These are phyloP conservation scores for Cyrtodaria siliqua DNA, from an alignment of 2,888 invertebrate species.

Conservation along the genomic window DNA sequence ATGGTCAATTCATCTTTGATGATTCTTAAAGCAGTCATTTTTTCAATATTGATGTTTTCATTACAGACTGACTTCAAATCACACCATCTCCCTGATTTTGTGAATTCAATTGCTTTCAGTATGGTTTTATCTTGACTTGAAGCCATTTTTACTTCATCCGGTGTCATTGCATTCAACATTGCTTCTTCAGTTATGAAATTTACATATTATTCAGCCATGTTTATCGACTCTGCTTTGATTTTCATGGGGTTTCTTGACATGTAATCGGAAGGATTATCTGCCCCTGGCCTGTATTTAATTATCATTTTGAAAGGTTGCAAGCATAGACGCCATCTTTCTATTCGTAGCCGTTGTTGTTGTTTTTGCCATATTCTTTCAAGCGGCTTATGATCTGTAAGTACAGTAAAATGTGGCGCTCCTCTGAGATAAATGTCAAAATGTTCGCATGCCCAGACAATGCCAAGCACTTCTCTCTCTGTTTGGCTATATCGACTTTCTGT, in stretches of 20 bases:
- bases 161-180: conserved; percentile 63
- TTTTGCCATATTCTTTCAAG: conserved; percentile 47
- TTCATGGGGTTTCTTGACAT: conserved; percentile 60
- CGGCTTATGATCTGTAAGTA: conserved; percentile 70
- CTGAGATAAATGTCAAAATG: conserved; percentile 66
- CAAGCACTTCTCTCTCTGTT: conserved; percentile 69
- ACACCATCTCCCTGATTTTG: conserved; percentile 55
- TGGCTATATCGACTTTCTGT: conserved; percentile 66
- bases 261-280: conserved; percentile 71
- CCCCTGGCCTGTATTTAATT: conserved; percentile 60
- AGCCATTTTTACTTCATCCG: conserved; percentile 64
- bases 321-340: conserved; percentile 57
- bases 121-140: too few species aligned
- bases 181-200: conserved; percentile 49
- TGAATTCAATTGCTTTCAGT: too few species aligned
- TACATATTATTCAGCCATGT: conserved; percentile 68
- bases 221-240: conserved; percentile 11
- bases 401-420: conserved; percentile 61
- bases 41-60: too few species aligned
- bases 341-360: conserved; percentile 57
- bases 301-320: conserved; percentile 64
- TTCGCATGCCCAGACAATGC: conserved; percentile 70
- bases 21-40: conserved; percentile 30
- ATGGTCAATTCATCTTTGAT: conserved; percentile 54
- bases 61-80: conserved; percentile 41